These are phyloP conservation scores for Temnopleurus reevesii DNA, from an alignment of 53 echinoderm and acorn worm species.

Conservation along the genomic window DNA sequence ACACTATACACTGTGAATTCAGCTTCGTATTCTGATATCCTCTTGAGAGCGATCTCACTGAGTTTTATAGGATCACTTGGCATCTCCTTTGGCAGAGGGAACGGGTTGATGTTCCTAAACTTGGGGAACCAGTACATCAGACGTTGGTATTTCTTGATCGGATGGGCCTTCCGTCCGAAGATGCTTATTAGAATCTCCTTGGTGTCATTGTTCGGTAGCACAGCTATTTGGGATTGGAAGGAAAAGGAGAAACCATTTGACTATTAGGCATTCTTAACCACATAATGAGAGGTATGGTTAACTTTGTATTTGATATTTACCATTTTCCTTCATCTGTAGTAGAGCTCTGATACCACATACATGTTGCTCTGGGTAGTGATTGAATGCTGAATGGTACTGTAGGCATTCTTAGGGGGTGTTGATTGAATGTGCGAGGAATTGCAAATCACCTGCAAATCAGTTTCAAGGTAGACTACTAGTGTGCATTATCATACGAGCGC, in stretches of 20 bases:
- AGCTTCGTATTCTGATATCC: slow-evolving; percentile 96
- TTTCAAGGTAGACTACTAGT: too few species aligned
- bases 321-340: slow-evolving; percentile 89
- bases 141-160: slow-evolving; percentile 95
- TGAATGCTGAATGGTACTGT: slow-evolving; percentile 78
- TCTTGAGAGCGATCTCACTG: slow-evolving; percentile 85
- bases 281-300: too few species aligned
- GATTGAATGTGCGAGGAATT: too few species aligned
- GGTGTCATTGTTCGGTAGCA: slow-evolving; percentile 92
- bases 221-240: slow-evolving; percentile 52
- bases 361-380: slow-evolving; percentile 88
- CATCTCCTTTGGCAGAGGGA: slow-evolving; percentile 89
- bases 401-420: slow-evolving; percentile 69
- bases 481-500: too few species aligned
- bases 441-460: too few species aligned
- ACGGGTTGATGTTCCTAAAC: slow-evolving; percentile 96
- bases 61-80: slow-evolving; percentile 79
- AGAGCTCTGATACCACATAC: slow-evolving; percentile 74
- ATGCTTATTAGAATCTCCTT: slow-evolving; percentile 77
- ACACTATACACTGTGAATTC: slow-evolving; percentile 77
- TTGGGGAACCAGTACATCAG: slow-evolving; percentile 99
- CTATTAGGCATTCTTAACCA: too few species aligned
- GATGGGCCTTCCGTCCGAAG: slow-evolving; percentile 87
- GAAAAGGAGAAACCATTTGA: too few species aligned
- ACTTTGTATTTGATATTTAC: too few species aligned